Evolutionary conservation across 2,113 vertebrate genomes (phyloP), one percentile per base, ranked within the genome.

Genomic region (Thomomys bottae): DNA sequence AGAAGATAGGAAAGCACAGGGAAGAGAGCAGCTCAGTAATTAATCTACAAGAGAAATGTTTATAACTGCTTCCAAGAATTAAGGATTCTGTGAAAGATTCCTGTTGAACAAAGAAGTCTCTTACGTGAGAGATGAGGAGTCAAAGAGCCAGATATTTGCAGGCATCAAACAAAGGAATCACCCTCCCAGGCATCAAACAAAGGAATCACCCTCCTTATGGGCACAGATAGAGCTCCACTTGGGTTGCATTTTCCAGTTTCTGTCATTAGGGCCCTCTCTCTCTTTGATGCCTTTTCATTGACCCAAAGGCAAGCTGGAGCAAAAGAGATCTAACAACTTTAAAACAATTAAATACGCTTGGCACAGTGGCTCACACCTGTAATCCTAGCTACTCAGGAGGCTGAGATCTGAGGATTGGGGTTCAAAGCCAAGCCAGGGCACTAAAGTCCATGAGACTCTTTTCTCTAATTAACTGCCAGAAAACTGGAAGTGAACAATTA

Each of bases 31-130:
- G 64, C 54, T 57, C 57, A 79, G 4, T 34, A 36, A 34, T 84
- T 34, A 36, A 34, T 84, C 6, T 42, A 64, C 34, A 61, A 73
- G 12, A 79, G 36, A 21, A 80, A 17, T 15, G 14, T 78, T 71
- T 86, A 26, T 45, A 81, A 84, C 11, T 77, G 10, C 30, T 85
- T 85, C 70, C 94, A 72, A 68, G 77, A 89, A 71, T 24, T 63
- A 34, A 84, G 17, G 24, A 45, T 75, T 89, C 21, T 32, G 36
- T 63, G 68, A 78, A 88, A 73, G 34, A 4, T 68, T n/a, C 15
- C 70, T 70, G 28, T 36, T 78, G 17, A 32, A 57, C 59, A 57
- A 87, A 82, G 64, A 81, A 12, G 12, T 63, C 1, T 28, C 21
- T 7, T 36, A 81, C 64, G 64, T 67, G 64, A 83, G 36, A 87